phyloP scores from a whole-genome alignment of 1,140 invertebrate genomes.

The Atta colombica region DNA sequence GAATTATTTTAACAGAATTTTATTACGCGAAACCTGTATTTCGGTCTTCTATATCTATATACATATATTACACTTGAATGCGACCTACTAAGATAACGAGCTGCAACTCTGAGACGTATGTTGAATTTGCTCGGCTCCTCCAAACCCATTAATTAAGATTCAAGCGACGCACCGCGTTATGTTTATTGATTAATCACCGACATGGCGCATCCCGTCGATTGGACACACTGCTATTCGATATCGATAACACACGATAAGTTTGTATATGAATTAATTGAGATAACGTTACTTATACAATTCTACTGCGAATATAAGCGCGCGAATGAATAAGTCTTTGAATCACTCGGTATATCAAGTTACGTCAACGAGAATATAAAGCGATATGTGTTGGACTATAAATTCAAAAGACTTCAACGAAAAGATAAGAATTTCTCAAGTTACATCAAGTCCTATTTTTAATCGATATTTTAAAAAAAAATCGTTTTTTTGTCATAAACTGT shows the following conservation, averaged over 20 bases:
- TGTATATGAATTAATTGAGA: conserved; percentile 33
- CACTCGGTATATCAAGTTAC: conserved; percentile 23
- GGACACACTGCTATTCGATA: conserved; percentile 33
- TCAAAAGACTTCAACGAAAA: not conserved
- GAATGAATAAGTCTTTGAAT: conserved; percentile 57
- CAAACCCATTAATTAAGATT: conserved; percentile 52
- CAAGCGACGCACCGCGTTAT: not conserved
- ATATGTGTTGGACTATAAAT: not conserved
- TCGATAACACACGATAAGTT: conserved; percentile 28
- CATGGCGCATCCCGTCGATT: conserved; percentile 31
- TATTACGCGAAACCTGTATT: conserved; percentile 18
- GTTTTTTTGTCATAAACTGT: not conserved
- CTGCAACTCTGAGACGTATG: conserved; percentile 37
- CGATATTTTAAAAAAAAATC: not conserved
- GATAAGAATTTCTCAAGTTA: not conserved
- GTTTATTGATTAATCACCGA: conserved; percentile 54
- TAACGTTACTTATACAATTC: conserved; percentile 24
- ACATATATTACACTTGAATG: not conserved
- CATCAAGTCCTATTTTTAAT: not conserved
- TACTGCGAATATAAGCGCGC: conserved; percentile 1
- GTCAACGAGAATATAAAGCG: not conserved
- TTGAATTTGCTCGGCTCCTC: not conserved
- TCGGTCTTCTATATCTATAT: not conserved
- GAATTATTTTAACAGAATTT: conserved; percentile 46
- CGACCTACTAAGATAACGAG: conserved; percentile 57